A percentile compares a stretch with the other conserved stretches of the same genome.
Conservation (phyloP, 2,797 vertebrate genomes). For the Amphiprion clarkii region DNA sequence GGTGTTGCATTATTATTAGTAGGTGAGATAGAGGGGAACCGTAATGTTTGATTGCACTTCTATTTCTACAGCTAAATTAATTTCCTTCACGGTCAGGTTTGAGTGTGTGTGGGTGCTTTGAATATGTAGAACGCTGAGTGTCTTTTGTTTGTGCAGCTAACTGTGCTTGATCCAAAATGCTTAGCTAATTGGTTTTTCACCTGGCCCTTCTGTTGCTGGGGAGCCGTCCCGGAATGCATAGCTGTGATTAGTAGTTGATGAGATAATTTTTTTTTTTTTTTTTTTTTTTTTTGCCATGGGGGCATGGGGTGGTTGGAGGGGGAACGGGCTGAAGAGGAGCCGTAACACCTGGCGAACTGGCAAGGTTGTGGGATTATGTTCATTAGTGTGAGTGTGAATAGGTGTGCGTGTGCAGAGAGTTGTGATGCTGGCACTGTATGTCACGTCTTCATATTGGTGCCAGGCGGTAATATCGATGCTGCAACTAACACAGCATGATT, state of each 20-base stretch:
- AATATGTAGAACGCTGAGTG: slow-evolving; percentile 55
- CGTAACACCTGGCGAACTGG: slow-evolving; percentile 75
- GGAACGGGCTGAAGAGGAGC: slow-evolving; percentile 42
- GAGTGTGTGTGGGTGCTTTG: slow-evolving; percentile 38
- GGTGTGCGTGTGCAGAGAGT: slow-evolving; percentile 15
- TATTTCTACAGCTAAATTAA: slow-evolving; percentile 67
- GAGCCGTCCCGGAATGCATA: slow-evolving; percentile 82
- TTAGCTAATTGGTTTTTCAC: slow-evolving; percentile 83
- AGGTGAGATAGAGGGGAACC: slow-evolving; percentile 46
- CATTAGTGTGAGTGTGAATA: slow-evolving; percentile 41
- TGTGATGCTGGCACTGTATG: neutral
- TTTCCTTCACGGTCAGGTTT: slow-evolving; percentile 62
- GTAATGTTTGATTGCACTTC: slow-evolving; percentile 64
- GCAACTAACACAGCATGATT: slow-evolving; percentile 38
- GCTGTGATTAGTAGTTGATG: slow-evolving; percentile 83
- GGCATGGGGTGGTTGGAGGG: slow-evolving; percentile 46
- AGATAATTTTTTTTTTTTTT: slow-evolving; percentile 64
- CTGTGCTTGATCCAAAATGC: slow-evolving; percentile 79
- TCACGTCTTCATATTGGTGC: slow-evolving; percentile 10
- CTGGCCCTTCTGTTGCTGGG: slow-evolving; percentile 75
- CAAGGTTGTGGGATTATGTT: slow-evolving; percentile 48
- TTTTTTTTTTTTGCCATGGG: slow-evolving; percentile 49
- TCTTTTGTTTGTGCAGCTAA: slow-evolving; percentile 78
- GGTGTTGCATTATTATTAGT: slow-evolving; percentile 40
- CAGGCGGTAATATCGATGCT: slow-evolving; percentile 5